Conservation (phyloP, 2,113 vertebrate genomes). For the Gasterosteus nipponicus region DNA sequence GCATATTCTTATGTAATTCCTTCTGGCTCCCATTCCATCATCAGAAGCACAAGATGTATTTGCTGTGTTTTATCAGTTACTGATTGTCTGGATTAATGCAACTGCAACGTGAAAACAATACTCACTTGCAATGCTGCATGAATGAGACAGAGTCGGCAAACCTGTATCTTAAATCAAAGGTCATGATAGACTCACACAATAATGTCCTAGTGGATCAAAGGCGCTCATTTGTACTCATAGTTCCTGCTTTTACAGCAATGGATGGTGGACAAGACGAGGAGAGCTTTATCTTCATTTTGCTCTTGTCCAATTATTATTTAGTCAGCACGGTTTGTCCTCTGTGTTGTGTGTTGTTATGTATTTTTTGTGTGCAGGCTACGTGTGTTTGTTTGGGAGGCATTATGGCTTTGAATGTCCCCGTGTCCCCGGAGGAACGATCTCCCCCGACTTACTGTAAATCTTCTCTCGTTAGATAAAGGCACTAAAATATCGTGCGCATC, state of each 20-base stretch:
- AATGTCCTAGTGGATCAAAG: slow-evolving; percentile 52
- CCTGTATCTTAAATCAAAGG: slow-evolving; percentile 49
- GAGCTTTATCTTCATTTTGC: slow-evolving; percentile 60
- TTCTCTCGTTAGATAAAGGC: slow-evolving; percentile 47
- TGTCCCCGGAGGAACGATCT: slow-evolving; percentile 42
- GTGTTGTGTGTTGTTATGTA: slow-evolving; percentile 18
- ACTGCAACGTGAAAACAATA: slow-evolving; percentile 29
- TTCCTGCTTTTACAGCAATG: slow-evolving; percentile 50
- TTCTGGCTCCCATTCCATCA: neutral
- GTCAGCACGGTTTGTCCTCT: slow-evolving; percentile 57
- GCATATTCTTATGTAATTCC: neutral
- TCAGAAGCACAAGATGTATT: slow-evolving; percentile 18
- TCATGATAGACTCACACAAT: slow-evolving; percentile 32
- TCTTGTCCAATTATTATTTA: slow-evolving; percentile 71
- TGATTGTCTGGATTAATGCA: slow-evolving; percentile 30
- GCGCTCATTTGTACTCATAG: slow-evolving; percentile 51
- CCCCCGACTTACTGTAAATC: slow-evolving; percentile 20
- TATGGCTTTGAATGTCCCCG: slow-evolving; percentile 42
- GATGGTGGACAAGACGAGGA: slow-evolving; percentile 30
- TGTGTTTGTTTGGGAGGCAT: slow-evolving; percentile 35
- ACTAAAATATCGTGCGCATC: slow-evolving; percentile 48
- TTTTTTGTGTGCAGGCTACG: slow-evolving; percentile 12
- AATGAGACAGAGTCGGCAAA: slow-evolving; percentile 23
- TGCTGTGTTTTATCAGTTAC: slow-evolving; percentile 41
- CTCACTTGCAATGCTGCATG: slow-evolving; percentile 15